These are phyloP conservation scores for Sebastolobus alascanus DNA, from an alignment of 2,797 vertebrate genomes.

Conservation along the genomic window DNA sequence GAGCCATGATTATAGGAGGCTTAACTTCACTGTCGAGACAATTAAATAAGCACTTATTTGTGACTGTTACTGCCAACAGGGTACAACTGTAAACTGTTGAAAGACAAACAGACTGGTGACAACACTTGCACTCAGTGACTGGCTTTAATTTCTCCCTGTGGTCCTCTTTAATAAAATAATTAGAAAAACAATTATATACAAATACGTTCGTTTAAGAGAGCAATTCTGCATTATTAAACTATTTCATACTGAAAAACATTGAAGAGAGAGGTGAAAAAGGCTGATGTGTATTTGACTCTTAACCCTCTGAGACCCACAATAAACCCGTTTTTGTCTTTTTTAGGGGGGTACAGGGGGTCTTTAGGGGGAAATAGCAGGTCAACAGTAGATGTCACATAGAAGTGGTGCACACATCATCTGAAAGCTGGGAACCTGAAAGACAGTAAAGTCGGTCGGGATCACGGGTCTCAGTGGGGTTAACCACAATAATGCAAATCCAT, in stretches of 20 bases:
- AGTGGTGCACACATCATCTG: no score
- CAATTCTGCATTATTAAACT: not conserved
- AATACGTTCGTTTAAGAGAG: not conserved
- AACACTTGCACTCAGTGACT: not conserved
- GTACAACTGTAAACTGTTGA: slow-evolving; percentile 15
- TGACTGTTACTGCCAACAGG: not conserved
- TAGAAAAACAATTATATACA: not conserved
- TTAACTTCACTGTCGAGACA: not conserved
- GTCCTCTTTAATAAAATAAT: not conserved
- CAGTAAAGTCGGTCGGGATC: no score
- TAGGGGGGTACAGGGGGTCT: no score
- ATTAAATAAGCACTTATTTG: not conserved
- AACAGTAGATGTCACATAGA: no score
- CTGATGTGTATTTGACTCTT: not conserved
- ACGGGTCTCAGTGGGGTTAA: not conserved
- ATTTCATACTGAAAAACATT: not conserved
- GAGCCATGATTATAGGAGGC: not conserved
- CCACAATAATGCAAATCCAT: not conserved
- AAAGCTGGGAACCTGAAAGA: no score
- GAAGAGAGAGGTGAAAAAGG: not conserved
- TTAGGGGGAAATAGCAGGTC: no score
- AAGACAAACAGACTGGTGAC: slow-evolving; percentile 16
- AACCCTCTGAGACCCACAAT: not conserved
- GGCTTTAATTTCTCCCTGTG: slow-evolving; percentile 3
- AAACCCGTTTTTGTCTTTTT: no score